Conservation (phyloP, 2,888 invertebrate genomes). For the Entomobrya proxima region DNA sequence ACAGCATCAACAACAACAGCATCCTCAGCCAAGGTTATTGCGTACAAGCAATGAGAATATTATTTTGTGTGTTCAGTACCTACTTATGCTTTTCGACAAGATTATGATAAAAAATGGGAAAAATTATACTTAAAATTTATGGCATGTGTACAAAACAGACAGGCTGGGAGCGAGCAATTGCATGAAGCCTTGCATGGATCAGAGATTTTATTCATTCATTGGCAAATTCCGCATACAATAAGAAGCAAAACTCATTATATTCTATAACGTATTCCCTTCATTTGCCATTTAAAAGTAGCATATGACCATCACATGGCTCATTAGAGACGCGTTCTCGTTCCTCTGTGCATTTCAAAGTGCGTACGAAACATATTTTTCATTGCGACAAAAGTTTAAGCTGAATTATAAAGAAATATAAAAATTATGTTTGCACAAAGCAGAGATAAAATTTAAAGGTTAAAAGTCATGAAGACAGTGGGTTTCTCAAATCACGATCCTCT, state of each 20-base stretch:
- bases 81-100: slow-evolving; percentile 10
- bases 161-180: not conserved
- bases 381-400: no score
- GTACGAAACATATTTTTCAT: no score
- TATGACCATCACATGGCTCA: slow-evolving; percentile 33
- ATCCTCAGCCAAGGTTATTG: slow-evolving; percentile 55
- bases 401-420: no score
- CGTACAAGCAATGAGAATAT: not conserved
- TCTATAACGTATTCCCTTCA: no score
- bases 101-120: slow-evolving; percentile 10
- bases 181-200: not conserved
- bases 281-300: not conserved
- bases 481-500: not conserved
- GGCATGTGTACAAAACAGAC: slow-evolving; percentile 19
- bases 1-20: slow-evolving; percentile 1
- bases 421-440: no score
- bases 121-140: slow-evolving; percentile 15
- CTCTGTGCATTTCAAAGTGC: not conserved
- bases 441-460: not conserved
- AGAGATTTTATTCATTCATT: not conserved
- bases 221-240: not conserved
- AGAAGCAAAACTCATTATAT: not conserved
- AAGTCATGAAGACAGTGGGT: slow-evolving; percentile 48
- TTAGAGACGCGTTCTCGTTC: not conserved
- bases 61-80: not conserved